Evolutionary conservation across 1,140 invertebrate genomes (phyloP).

Genomic region (Ctenoplectra terminalis): DNA sequence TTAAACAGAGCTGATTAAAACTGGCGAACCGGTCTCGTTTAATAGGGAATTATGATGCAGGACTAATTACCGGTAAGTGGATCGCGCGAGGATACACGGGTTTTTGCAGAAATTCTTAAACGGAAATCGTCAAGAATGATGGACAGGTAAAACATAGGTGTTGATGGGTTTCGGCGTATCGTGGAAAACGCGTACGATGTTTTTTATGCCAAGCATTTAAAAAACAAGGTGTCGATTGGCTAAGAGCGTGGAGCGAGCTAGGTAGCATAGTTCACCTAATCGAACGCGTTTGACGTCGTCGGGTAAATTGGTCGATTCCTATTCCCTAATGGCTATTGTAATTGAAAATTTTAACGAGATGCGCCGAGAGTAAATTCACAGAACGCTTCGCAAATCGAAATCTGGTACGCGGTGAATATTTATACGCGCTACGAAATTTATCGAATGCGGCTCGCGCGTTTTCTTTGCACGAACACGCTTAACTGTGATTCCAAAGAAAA

Average conservation of each 20-base stretch:
- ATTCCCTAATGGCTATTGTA: not conserved
- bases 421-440: not conserved
- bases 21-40: not conserved
- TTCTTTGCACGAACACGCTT: no score
- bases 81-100: not conserved
- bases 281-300: not conserved
- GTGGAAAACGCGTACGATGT: not conserved
- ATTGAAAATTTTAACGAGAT: conserved; percentile 14
- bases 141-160: not conserved
- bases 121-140: not conserved
- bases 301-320: not conserved
- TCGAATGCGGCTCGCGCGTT: not conserved
- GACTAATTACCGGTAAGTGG: not conserved
- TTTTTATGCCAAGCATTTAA: not conserved
- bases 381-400: not conserved
- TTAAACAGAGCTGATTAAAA: not conserved
- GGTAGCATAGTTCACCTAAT: not conserved
- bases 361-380: not conserved
- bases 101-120: not conserved
- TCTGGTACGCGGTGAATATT: not conserved
- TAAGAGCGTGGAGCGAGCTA: not conserved
- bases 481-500: not conserved
- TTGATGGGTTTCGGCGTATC: not conserved
- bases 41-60: not conserved
- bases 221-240: not conserved